Base-by-base conservation (phyloP, 1,140 invertebrate genomes). In the Micrasema longulum region DNA sequence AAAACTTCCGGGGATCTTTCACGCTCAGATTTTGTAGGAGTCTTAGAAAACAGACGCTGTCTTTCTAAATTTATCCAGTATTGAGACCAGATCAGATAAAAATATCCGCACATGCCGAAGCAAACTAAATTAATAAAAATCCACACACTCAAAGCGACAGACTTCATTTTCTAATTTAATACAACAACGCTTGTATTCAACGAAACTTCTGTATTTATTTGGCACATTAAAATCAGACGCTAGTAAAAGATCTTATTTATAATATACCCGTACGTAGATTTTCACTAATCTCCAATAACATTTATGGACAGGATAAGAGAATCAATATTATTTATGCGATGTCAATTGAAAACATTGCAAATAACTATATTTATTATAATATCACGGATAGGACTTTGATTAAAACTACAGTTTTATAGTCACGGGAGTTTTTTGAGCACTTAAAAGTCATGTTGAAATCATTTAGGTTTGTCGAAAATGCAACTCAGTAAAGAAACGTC, bases 61-160 rank as follows among this genome's bases (percentile, higher is more conserved):
- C 82, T 84, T 71, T 86, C 85, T 57, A 87, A 83, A 72, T 86
- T 87, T 79, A 87, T 87, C 89, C 89, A 91, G 74, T 91, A 91
- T 75, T 91, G 88, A 0, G 88, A 88, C 89, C 89, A 91, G 45
- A 92, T 85, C 18, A 91, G 79, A 77, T 91, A 91, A 67, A 91
- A 86, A 78, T 91, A 92, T 35, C 89, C 88, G 73, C 89, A 88
- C 87, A 91, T 90, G 11, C 90, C 90, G 75, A 91, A 88, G 77
- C 91, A 86, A 18, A 90, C 82, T 26, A 91, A 81, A 79, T 91
- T 90, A 67, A 91, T 88, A 76, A 92, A 91, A 72, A 91, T 85
- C 88, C 89, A 91, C 60, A 91, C 88, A 20, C 88, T 88, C 70
- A 90, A 85, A 0, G 88, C 89, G 0, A 90, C 83, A 14, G 88